phyloP scores from a whole-genome alignment of 2,113 vertebrate genomes.

The Phasianus colchicus region DNA sequence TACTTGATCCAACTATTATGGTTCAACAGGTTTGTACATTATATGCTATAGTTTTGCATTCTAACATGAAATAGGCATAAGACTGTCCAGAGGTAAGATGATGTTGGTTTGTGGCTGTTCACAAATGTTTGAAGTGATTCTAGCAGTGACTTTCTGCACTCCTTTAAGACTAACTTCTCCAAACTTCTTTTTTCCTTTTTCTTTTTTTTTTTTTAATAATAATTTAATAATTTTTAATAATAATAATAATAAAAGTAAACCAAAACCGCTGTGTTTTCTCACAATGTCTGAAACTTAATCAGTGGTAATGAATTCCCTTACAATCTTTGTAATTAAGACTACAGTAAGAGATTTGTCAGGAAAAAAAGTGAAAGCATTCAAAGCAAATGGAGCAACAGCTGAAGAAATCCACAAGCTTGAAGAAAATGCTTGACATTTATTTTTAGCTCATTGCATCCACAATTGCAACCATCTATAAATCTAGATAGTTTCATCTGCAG shows the following conservation, averaged over 20 bases:
- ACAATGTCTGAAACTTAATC: neutral
- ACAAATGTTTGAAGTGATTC: neutral
- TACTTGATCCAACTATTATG: neutral
- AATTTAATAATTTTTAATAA: no score
- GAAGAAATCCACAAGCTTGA: neutral
- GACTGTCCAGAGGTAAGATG: neutral
- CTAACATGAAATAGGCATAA: neutral
- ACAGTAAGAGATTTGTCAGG: neutral
- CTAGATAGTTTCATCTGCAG: neutral
- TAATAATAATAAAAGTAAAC: conserved; percentile 40
- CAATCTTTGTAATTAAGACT: neutral
- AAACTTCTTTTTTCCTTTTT: neutral
- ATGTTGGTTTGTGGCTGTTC: neutral
- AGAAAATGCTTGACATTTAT: neutral
- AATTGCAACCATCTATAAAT: neutral
- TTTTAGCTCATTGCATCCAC: neutral
- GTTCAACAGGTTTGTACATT: neutral
- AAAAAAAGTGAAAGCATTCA: neutral
- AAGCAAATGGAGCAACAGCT: neutral
- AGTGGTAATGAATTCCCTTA: neutral
- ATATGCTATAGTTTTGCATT: neutral
- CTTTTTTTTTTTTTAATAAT: no score
- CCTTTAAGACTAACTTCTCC: neutral
- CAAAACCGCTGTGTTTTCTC: neutral
- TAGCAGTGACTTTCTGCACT: neutral